Evolutionary conservation across 2,888 invertebrate genomes (phyloP).

Genomic region (Parochlus steinenii): DNA sequence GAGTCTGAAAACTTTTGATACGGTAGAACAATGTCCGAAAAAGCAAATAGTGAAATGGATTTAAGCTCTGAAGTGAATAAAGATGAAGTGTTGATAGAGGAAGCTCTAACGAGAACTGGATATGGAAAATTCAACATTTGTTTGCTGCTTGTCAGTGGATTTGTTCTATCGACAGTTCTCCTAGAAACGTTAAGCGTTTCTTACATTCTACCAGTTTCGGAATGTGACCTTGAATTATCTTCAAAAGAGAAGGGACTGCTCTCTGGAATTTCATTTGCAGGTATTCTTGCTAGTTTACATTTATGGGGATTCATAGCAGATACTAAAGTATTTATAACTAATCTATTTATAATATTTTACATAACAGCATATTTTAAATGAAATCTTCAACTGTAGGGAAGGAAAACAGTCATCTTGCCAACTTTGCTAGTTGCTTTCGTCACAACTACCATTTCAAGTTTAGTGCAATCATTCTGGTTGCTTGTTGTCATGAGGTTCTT

Average conservation of each 20-base stretch:
- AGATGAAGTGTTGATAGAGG: too few species aligned
- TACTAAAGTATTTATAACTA: too few species aligned
- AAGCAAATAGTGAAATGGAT: too few species aligned
- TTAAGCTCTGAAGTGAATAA: too few species aligned
- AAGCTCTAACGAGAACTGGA: conserved; percentile 20
- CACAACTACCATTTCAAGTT: conserved; percentile 32
- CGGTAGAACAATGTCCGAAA: too few species aligned
- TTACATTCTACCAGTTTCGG: conserved; percentile 35
- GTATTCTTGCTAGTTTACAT: conserved; percentile 36
- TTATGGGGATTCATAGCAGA: conserved; percentile 40
- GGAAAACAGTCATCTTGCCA: conserved; percentile 31
- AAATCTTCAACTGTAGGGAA: too few species aligned
- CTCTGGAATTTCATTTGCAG: conserved; percentile 27
- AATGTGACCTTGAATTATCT: conserved; percentile 28
- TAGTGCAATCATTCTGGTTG: conserved; percentile 32
- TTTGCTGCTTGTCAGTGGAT: conserved; percentile 32
- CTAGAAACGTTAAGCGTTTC: conserved; percentile 32
- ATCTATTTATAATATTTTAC: too few species aligned
- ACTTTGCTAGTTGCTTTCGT: conserved; percentile 31
- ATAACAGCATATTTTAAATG: too few species aligned
- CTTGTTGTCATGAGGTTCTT: conserved; percentile 33
- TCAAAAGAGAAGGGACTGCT: conserved; percentile 28
- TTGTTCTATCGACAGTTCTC: conserved; percentile 33
- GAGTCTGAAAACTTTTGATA: too few species aligned
- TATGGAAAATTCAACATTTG: conserved; percentile 35